phyloP scores from a whole-genome alignment of 23 tunicate species.

The Pegea sp. region DNA sequence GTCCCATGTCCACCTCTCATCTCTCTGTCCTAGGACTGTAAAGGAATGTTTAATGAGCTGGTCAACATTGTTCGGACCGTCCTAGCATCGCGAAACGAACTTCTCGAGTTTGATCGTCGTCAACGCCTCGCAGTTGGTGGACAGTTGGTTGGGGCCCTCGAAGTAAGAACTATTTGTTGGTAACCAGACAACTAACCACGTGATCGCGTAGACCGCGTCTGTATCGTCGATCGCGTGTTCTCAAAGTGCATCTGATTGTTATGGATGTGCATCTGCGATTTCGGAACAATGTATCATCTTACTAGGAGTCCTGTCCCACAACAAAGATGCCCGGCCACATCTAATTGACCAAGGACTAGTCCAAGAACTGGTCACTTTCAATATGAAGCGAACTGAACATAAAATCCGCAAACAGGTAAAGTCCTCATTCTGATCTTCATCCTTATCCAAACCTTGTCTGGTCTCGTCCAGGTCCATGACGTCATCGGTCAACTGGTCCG shows the following conservation, averaged over 20 bases:
- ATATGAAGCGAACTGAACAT: no score
- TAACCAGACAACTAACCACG: no score
- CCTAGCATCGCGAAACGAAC: conserved; percentile 63
- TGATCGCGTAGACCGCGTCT: not conserved
- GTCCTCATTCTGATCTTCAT: no score
- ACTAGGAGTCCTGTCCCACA: conserved; percentile 56
- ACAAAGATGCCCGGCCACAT: conserved; percentile 34
- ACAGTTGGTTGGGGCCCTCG: not conserved
- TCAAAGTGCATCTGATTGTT: conserved; percentile 57
- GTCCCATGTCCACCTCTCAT: no score
- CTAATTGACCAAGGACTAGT: conserved; percentile 43
- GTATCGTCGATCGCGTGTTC: conserved; percentile 19
- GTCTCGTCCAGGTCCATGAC: conserved; percentile 43
- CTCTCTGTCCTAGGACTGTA: conserved; percentile 22
- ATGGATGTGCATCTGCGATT: conserved; percentile 72
- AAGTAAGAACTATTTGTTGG: no score
- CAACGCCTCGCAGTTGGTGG: conserved; percentile 29
- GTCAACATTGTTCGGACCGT: conserved; percentile 59
- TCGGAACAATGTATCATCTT: conserved; percentile 56
- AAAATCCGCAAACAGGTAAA: no score
- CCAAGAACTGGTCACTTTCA: conserved; percentile 29
- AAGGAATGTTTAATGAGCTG: conserved; percentile 50
- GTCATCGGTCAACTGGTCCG: conserved; percentile 60
- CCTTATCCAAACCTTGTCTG: no score
- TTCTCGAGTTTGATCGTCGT: conserved; percentile 60